Evolutionary conservation across 2,797 vertebrate species (phyloP).

Genomic region (Acomys russatus): DNA sequence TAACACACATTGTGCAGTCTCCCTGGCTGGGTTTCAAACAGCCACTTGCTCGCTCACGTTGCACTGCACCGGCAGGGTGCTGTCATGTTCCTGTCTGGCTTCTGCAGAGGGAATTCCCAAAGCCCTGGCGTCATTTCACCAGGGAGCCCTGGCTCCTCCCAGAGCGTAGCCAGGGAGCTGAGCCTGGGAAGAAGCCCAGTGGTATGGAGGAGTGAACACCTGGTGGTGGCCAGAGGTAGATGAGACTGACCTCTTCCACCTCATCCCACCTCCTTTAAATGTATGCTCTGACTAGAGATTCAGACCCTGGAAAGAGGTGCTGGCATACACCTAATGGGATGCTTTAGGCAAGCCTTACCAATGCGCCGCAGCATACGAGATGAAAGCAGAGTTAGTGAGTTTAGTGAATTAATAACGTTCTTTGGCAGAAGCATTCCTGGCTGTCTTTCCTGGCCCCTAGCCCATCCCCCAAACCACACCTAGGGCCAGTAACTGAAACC

Average conservation of each 20-base stretch:
- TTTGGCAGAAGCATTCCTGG: not conserved
- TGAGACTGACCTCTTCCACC: not conserved
- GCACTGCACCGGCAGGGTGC: not conserved
- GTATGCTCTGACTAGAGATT: not conserved
- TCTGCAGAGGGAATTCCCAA: conserved; percentile 61
- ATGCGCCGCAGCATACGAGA: no score
- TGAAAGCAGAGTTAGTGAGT: conserved; percentile 9
- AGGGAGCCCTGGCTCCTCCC: not conserved
- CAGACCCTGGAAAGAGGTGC: not conserved
- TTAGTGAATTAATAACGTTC: not conserved
- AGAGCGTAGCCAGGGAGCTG: not conserved
- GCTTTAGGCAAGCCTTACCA: not conserved
- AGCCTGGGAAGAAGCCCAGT: not conserved
- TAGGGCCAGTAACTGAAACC: not conserved
- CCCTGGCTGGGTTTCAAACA: not conserved
- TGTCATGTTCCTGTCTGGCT: not conserved
- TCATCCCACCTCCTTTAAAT: not conserved
- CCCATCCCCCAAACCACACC: not conserved
- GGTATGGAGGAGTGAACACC: not conserved
- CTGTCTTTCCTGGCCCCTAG: not conserved
- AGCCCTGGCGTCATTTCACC: conserved; percentile 3
- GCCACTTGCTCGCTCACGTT: not conserved
- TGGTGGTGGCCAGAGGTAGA: not conserved
- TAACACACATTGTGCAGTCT: not conserved
- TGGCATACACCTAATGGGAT: not conserved